Evolutionary conservation across 1,140 invertebrate species (phyloP).

Genomic region (Hyphantria cunea): DNA sequence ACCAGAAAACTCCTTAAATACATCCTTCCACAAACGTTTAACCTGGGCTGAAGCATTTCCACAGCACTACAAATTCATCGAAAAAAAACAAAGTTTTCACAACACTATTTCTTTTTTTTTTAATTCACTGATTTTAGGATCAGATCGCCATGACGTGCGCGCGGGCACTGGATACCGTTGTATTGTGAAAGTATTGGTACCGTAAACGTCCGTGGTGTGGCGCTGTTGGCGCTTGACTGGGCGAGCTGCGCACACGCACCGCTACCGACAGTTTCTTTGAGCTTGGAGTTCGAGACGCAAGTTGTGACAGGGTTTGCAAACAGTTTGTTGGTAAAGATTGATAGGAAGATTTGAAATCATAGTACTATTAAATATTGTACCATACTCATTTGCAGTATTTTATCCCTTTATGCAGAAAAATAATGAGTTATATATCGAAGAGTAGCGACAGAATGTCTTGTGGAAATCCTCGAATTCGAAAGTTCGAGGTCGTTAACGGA

Average conservation of each 20-base stretch:
- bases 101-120: constrained; percentile 19
- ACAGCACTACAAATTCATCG: constrained; percentile 34
- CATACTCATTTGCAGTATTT: too few relatives aligned
- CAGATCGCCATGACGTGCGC: constrained; percentile 32
- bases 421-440: too few relatives aligned
- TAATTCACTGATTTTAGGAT: constrained; percentile 8
- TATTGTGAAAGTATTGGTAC: constrained; percentile 38
- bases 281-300: constrained; percentile 4
- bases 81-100: constrained; percentile 19
- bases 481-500: too few relatives aligned
- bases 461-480: too few relatives aligned
- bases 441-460: too few relatives aligned
- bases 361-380: too few relatives aligned
- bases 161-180: constrained; percentile 33
- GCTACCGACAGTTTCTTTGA: constrained; percentile 33
- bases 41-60: constrained; percentile 71
- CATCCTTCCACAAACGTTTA: constrained; percentile 52
- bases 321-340: background rate
- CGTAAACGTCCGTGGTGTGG: constrained; percentile 28
- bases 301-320: background rate
- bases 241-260: constrained; percentile 35
- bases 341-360: too few relatives aligned
- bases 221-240: constrained; percentile 43
- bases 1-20: constrained; percentile 44
- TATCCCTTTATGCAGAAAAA: too few relatives aligned